Base-by-base conservation (phyloP, 2,113 vertebrate species). In the Tapirus terrestris region DNA sequence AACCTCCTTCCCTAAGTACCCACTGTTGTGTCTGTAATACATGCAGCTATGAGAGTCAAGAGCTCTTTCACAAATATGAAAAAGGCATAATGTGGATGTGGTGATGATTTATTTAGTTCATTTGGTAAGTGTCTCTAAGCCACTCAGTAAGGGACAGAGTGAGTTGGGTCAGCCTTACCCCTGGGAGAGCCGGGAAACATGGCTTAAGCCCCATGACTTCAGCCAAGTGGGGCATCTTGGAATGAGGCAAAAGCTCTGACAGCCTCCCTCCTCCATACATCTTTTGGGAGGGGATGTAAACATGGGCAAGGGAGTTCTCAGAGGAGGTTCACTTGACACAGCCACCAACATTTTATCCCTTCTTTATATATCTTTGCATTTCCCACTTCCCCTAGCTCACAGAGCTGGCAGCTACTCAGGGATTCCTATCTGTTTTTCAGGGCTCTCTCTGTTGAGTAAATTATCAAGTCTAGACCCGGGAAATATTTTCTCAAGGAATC, bases 1-100 rank as follows among this genome's bases (percentile, higher is more conserved):
- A 56, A 6, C 53, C 39, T 90, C 33, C 80, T 77, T 80, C 25
- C 33, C 53, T 87, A n/a, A 33, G 8, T 14, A 14, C 43, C 89
- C 29, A 39, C 80, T 60, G 76, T 93, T 88, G 65, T 70, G 85
- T 92, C 96, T 96, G 81, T 86, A 89, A 91, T 91, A 77, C 18
- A 31, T 39, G n/a, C 70, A 86, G 31, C 80, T 18, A 58, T 33
- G 43, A 90, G 29, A 76, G 63, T 79, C 86, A 89, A 89, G 89
- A 93, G 20, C 25, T 72, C 60, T 81, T 95, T 56, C 90, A 80
- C 8, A 80, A 82, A 75, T 76, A 29, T 14, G 31, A 88, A 80
- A 91, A 61, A 89, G 25, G 67, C 56, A n/a, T 13, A 58, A 58
- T 58, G 16, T 43, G 16, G 51, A 72, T 73, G 29, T 25, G n/a